A percentile compares a stretch with the other conserved stretches of the same genome.
Conservation (phyloP, 2,113 vertebrate genomes). For the Thalassoma bifasciatum region DNA sequence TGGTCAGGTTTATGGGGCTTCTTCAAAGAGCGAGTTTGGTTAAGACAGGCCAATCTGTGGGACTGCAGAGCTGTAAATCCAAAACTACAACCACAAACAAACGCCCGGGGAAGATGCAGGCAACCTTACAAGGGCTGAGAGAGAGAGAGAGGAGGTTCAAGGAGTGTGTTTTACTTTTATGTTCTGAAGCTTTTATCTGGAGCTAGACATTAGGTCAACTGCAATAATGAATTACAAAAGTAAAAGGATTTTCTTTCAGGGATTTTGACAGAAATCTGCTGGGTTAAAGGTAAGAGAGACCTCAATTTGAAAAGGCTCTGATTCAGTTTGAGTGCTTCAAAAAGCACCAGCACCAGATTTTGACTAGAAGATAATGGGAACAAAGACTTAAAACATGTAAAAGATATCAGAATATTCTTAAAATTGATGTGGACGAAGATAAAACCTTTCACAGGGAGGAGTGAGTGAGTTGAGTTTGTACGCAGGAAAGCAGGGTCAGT, state of each 20-base stretch:
- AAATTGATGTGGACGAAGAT: slow-evolving; percentile 3
- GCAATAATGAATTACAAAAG: slow-evolving; percentile 10
- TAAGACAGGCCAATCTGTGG: slow-evolving; percentile 78
- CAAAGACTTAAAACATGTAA: neutral
- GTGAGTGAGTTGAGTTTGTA: slow-evolving; percentile 28
- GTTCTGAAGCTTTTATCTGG: slow-evolving; percentile 20
- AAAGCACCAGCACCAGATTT: neutral
- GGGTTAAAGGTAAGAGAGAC: neutral
- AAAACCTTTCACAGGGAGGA: slow-evolving; percentile 12
- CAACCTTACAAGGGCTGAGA: slow-evolving; percentile 41
- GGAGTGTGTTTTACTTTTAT: slow-evolving; percentile 61
- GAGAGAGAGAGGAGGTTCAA: slow-evolving; percentile 41
- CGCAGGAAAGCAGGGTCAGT: slow-evolving; percentile 36
- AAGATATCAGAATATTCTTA: slow-evolving; percentile 18
- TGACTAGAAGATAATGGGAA: slow-evolving; percentile 16
- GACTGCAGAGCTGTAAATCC: slow-evolving; percentile 81
- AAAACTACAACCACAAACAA: slow-evolving; percentile 66
- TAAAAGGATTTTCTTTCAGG: neutral
- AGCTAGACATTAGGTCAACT: slow-evolving; percentile 23
- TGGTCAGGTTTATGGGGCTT: slow-evolving; percentile 83
- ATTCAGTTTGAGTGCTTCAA: slow-evolving; percentile 4
- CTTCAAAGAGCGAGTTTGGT: slow-evolving; percentile 80
- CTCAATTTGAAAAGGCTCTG: neutral
- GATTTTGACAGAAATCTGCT: neutral
- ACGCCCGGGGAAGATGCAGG: slow-evolving; percentile 66